phyloP scores from a whole-genome alignment of 1,140 invertebrate genomes.

The Phymorhynchus buccinoides region DNA sequence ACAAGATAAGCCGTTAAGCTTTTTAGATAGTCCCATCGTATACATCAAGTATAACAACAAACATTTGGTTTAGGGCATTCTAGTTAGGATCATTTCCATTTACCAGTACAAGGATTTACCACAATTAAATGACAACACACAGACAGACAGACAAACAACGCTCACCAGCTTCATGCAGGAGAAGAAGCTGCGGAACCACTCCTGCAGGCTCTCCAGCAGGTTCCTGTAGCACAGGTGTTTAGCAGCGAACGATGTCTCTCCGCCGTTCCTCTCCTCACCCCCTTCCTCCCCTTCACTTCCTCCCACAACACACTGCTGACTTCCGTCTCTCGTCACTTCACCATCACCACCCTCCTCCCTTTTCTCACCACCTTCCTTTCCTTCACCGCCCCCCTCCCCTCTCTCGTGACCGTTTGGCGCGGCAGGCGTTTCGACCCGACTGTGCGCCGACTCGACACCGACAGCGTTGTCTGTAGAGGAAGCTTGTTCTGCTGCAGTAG shows the following conservation, averaged over 20 bases:
- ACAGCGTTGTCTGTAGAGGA: neutral
- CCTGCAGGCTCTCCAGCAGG: constrained; percentile 37
- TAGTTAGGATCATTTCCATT: no score
- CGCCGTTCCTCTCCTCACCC: neutral
- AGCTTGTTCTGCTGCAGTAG: neutral
- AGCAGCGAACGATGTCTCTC: neutral
- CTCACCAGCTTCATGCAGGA: constrained; percentile 32
- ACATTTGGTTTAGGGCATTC: no score
- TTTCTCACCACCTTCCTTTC: no score
- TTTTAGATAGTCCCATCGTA: no score
- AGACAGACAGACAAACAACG: no score
- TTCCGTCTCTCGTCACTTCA: neutral
- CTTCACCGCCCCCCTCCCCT: neutral
- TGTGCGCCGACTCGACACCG: neutral
- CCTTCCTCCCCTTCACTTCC: neutral
- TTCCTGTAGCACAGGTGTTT: neutral
- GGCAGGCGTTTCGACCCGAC: neutral
- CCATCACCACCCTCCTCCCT: neutral
- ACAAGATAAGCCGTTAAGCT: no score
- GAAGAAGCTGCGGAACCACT: constrained; percentile 38
- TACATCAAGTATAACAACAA: no score
- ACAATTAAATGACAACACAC: no score
- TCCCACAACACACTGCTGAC: neutral
- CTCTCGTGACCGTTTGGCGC: neutral
- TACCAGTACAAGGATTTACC: no score